phyloP scores from a whole-genome alignment of 2,113 vertebrate species.

The Aramus guarauna region DNA sequence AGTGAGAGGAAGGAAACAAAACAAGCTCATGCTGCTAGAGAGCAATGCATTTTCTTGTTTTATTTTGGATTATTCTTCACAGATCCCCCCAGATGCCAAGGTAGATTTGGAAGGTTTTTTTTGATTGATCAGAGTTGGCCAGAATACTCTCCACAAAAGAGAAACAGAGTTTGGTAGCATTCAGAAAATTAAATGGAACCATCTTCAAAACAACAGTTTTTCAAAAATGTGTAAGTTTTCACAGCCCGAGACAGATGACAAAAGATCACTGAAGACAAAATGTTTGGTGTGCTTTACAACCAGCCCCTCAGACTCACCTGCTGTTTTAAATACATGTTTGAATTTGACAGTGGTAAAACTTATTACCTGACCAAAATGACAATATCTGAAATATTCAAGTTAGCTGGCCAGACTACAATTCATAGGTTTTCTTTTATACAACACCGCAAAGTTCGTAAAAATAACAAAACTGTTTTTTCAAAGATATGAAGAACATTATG shows the following conservation, averaged over 20 bases:
- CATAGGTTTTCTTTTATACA: background rate
- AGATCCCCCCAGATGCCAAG: background rate
- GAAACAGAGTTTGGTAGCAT: background rate
- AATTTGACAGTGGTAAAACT: background rate
- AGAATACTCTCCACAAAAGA: background rate
- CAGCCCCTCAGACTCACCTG: background rate
- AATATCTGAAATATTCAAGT: background rate
- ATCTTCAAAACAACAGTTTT: background rate
- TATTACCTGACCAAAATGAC: background rate
- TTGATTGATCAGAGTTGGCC: background rate
- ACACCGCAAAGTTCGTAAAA: background rate
- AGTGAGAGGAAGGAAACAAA: background rate
- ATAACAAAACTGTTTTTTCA: background rate
- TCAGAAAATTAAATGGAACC: background rate
- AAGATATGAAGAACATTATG: constrained; percentile 12
- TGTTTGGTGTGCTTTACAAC: background rate
- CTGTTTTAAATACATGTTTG: background rate
- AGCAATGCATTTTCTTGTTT: background rate
- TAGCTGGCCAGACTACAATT: background rate
- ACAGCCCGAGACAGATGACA: background rate
- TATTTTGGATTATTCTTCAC: background rate
- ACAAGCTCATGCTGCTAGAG: background rate
- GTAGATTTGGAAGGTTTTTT: background rate
- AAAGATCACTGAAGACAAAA: background rate
- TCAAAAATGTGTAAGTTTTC: background rate